These are phyloP conservation scores for Sminthurides aquaticus DNA, from an alignment of 2,888 invertebrate species.

Conservation along the genomic window DNA sequence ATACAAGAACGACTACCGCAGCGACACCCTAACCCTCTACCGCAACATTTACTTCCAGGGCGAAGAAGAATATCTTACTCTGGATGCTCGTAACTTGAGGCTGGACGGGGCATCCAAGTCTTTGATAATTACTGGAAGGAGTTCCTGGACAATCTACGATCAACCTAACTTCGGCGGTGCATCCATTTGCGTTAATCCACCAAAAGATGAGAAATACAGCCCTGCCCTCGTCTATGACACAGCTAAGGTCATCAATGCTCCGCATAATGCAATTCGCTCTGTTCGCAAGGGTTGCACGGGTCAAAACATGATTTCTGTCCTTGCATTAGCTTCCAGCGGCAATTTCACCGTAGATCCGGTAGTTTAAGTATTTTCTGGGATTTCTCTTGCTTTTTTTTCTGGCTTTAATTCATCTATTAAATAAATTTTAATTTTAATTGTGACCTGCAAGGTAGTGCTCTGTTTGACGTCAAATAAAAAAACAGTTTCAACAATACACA, in stretches of 20 bases:
- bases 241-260: constrained; percentile 16
- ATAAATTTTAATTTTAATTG: too few species aligned
- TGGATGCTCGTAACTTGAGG: constrained; percentile 16
- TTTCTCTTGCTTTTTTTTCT: neutral
- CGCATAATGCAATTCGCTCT: constrained; percentile 27
- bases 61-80: constrained; percentile 29
- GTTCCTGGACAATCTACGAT: constrained; percentile 35
- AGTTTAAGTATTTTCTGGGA: neutral
- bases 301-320: neutral
- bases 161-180: constrained; percentile 27
- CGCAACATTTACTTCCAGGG: constrained; percentile 35
- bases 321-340: neutral
- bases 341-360: too few species aligned
- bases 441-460: too few species aligned
- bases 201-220: constrained; percentile 11
- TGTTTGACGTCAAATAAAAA: too few species aligned
- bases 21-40: constrained; percentile 32
- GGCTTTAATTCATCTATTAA: too few species aligned
- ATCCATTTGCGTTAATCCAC: constrained; percentile 29
- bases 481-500: too few species aligned
- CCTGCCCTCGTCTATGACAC: constrained; percentile 31
- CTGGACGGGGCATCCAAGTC: constrained; percentile 8
- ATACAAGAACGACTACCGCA: constrained; percentile 24
- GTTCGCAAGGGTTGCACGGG: constrained; percentile 32
- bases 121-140: constrained; percentile 25